Conservation (phyloP, 35 echinoderm and acorn worm species). For the Hemicentrotus pulcherrimus region DNA sequence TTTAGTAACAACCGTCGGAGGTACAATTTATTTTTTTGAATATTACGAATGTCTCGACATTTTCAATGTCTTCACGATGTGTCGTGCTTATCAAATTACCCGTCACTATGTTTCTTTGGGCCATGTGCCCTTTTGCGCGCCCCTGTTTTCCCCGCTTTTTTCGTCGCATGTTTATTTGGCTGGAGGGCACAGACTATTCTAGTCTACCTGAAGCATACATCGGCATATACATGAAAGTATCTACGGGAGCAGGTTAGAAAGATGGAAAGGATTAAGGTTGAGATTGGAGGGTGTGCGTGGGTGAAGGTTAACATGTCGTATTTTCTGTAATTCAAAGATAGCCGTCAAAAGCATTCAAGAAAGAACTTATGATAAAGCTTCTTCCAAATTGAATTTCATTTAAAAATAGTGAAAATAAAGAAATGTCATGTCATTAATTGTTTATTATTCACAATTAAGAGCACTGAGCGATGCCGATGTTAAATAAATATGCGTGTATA, state of each 20-base stretch:
- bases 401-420: too few relatives aligned
- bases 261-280: neutral
- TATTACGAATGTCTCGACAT: neutral
- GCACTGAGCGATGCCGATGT: too few relatives aligned
- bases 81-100: constrained; percentile 2
- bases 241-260: neutral
- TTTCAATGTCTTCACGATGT: neutral
- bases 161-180: neutral
- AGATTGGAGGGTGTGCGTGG: neutral
- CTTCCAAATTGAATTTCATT: too few relatives aligned
- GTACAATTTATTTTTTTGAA: neutral
- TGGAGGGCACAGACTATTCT: neutral
- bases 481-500: too few relatives aligned
- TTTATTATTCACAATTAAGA: too few relatives aligned
- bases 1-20: too few relatives aligned
- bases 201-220: neutral
- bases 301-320: too few relatives aligned
- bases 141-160: neutral
- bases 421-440: too few relatives aligned
- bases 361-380: too few relatives aligned
- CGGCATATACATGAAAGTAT: neutral
- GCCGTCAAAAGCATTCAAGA: too few relatives aligned
- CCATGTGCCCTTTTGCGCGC: neutral
- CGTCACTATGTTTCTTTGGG: neutral
- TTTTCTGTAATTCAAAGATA: too few relatives aligned